phyloP scores from a whole-genome alignment of 2,113 vertebrate species.

The Zosterops lateralis region DNA sequence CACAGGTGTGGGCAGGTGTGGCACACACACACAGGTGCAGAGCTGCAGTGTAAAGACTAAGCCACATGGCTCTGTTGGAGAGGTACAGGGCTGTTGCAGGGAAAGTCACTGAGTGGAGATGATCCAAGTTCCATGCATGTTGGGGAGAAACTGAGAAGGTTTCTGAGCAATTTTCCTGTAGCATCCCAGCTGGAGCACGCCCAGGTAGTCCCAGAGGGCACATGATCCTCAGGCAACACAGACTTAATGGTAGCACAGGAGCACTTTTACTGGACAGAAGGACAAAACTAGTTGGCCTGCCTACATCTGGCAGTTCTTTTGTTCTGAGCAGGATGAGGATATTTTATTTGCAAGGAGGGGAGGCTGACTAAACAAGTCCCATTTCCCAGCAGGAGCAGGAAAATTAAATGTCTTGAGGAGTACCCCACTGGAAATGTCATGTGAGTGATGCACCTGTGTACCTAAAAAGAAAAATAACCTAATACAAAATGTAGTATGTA shows the following conservation, averaged over 20 bases:
- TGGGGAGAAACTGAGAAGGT: neutral
- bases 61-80: neutral
- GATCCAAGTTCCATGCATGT: neutral
- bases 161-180: neutral
- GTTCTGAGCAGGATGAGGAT: neutral
- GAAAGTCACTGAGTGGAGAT: neutral
- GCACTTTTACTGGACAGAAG: neutral
- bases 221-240: neutral
- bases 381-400: neutral
- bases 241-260: neutral
- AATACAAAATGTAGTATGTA: neutral
- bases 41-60: neutral
- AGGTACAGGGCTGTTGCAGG: neutral
- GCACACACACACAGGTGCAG: neutral
- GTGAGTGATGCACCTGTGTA: neutral
- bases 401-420: neutral
- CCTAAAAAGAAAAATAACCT: neutral
- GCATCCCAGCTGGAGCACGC: neutral
- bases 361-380: neutral
- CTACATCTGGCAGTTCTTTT: neutral
- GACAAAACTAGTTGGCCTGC: neutral
- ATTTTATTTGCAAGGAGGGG: neutral
- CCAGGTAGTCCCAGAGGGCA: neutral
- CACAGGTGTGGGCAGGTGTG: neutral
- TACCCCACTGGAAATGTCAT: neutral